phyloP scores from a whole-genome alignment of 2,797 vertebrate genomes.

The Triplophysa yarkandensis region DNA sequence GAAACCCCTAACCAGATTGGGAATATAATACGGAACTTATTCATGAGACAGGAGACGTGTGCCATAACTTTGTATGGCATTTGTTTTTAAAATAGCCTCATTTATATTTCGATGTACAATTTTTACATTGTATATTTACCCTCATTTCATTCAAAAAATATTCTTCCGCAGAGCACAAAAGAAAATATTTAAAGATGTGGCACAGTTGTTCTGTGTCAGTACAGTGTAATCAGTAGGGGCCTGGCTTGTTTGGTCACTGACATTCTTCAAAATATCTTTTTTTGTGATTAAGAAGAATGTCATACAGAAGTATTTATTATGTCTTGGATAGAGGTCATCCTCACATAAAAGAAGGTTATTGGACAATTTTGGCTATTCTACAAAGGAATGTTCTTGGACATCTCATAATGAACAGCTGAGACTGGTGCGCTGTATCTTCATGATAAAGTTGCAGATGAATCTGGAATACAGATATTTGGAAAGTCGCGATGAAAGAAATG shows the following conservation, averaged over 20 bases:
- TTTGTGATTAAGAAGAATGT: too few species aligned
- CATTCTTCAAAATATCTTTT: too few species aligned
- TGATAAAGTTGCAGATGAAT: constrained; percentile 13
- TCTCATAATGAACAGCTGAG: background rate
- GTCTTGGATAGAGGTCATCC: too few species aligned
- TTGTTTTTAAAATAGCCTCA: background rate
- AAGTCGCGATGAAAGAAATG: constrained; percentile 18
- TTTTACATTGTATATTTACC: too few species aligned
- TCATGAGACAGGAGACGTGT: background rate
- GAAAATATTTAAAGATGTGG: too few species aligned
- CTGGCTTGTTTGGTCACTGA: too few species aligned
- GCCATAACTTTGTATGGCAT: background rate
- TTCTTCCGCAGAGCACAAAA: too few species aligned
- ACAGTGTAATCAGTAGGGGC: too few species aligned
- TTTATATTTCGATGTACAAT: background rate
- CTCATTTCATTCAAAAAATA: too few species aligned
- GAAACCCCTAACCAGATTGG: constrained; percentile 64
- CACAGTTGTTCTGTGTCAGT: too few species aligned
- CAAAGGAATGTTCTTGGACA: background rate
- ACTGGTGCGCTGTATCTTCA: constrained; percentile 21
- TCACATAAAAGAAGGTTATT: background rate
- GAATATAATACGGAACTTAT: constrained; percentile 54
- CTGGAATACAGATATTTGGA: constrained; percentile 22
- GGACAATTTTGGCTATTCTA: background rate
- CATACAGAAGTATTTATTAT: too few species aligned